Base-by-base conservation (phyloP, 2,797 vertebrate species). In the Sphenodon punctatus region DNA sequence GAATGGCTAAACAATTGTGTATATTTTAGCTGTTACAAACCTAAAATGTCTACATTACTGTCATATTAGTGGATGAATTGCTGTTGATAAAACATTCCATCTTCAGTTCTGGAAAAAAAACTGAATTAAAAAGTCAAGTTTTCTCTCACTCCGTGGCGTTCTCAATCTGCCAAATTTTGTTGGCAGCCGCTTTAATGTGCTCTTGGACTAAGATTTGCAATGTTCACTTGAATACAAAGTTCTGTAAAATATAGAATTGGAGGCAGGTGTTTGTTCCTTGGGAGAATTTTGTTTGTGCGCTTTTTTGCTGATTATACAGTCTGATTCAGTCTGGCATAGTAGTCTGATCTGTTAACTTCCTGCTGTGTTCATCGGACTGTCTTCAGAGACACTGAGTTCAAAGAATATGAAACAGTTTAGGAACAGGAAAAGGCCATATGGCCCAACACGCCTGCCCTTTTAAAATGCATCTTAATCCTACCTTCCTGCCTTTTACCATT, bases 401-500 rank as follows among this genome's bases (percentile, higher is more conserved):
- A 93, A 94, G 90, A 89, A 90, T 43, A 1, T 84, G 43, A 84
- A 88, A 91, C 89, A 90, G 90, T 88, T 92, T 85, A 92, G 75
- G 73, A 90, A 83, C 78, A 88, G 78, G 90, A 92, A 87, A 84
- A 90, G 77, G 60, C 91, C 92, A 92, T 92, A 89, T 94, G 90
- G 85, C 78, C 91, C 67, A 91, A 88, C 82, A 87, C 85, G 85
- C 84, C 77, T 76, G 75, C 83, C 71, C 67, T 81, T 89, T 85
- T 69, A 90, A 91, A 91, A 93, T 48, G 66, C 84, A 66, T 92
- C 80, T 91, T 93, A 92, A 93, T 92, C 92, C 90, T 85, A 90
- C 81, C 61, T 91, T 93, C 73, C 82, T 92, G 74, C 81, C 88
- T 94, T 89, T 91, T 88, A 85, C 90, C 90, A 84, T 86, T 55